Evolutionary conservation across 1,140 invertebrate genomes (phyloP).

Genomic region (Potamilus streckersoni): DNA sequence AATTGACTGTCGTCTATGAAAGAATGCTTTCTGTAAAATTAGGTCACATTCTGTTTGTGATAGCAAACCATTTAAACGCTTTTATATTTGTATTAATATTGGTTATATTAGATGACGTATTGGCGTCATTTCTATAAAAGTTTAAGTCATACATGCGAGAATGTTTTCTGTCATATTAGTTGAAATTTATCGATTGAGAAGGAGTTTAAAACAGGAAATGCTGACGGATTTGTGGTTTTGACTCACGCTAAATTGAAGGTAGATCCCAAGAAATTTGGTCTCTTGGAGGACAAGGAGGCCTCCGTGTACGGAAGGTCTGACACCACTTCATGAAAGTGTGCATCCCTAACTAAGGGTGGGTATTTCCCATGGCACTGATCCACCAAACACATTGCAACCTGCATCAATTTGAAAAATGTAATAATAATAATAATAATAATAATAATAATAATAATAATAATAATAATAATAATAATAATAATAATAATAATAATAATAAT

Average conservation of each 20-base stretch:
- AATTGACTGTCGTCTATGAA: too few relatives aligned
- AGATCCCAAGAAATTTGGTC: slow-evolving; percentile 56
- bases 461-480: too few relatives aligned
- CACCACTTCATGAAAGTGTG: slow-evolving; percentile 47
- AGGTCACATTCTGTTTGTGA: too few relatives aligned
- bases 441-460: too few relatives aligned
- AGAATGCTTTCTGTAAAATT: too few relatives aligned
- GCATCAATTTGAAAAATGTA: too few relatives aligned
- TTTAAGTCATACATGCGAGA: background rate
- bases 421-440: too few relatives aligned
- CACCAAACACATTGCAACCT: slow-evolving; percentile 50
- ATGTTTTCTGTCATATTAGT: background rate
- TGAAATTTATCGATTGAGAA: too few relatives aligned
- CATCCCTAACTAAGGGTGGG: slow-evolving; percentile 50
- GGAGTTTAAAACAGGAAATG: too few relatives aligned
- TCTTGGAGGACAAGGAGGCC: slow-evolving; percentile 46
- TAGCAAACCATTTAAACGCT: too few relatives aligned
- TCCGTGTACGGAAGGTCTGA: slow-evolving; percentile 58
- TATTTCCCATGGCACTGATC: slow-evolving; percentile 53
- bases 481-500: too few relatives aligned
- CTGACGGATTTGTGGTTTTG: background rate
- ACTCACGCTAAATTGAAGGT: slow-evolving; percentile 54
- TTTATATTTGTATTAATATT: too few relatives aligned
- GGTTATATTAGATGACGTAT: background rate
- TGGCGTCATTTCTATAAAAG: background rate